Evolutionary conservation across 2,888 invertebrate species (phyloP), one percentile per base, ranked within the genome.

Genomic region (Diogma glabrata): DNA sequence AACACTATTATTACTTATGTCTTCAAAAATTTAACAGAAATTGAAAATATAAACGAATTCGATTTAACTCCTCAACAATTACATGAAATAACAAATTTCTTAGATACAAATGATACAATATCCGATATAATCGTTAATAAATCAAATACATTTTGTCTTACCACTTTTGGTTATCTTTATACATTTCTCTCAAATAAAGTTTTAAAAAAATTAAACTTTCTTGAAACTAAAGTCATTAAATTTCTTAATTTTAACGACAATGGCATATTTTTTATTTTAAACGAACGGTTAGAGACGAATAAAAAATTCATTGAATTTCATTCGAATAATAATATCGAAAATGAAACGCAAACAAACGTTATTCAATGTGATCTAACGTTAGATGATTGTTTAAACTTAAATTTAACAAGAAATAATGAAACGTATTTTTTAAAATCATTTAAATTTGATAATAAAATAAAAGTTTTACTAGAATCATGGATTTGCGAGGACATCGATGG

Each of bases 81-180:
- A 9, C 20, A 43, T 23, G 43, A 20, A 43, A 43, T 43, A 43
- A 43, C 20, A 43, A 43, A 43, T 22, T 43, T 43, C 14, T 23
- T 43, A n/a, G 43, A 43, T 14, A n/a, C 43, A 43, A 43, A 43
- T 23, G 43, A 43, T 22, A 43, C 22, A 8, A 43, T 43, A n/a
- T n/a, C n/a, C 6, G 14, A 43, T n/a, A 9, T 43, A 5, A 22
- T 22, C 43, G 43, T 22, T 22, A 43, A 20, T 4, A n/a, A 22
- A 6, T 4, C 14, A 14, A 43, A 43, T n/a, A 43, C 43, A 43
- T 43, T 43, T 9, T 14, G 20, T n/a, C 6, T 22, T 2, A 43
- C 43, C 5, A 43, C 8, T n/a, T 43, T 43, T 9, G 43, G 43
- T 12, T 23, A 23, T n/a, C 23, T 43, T 22, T 43, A 22, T 43